phyloP scores from a whole-genome alignment of 2,113 vertebrate species.

The Eubucco bourcierii region DNA sequence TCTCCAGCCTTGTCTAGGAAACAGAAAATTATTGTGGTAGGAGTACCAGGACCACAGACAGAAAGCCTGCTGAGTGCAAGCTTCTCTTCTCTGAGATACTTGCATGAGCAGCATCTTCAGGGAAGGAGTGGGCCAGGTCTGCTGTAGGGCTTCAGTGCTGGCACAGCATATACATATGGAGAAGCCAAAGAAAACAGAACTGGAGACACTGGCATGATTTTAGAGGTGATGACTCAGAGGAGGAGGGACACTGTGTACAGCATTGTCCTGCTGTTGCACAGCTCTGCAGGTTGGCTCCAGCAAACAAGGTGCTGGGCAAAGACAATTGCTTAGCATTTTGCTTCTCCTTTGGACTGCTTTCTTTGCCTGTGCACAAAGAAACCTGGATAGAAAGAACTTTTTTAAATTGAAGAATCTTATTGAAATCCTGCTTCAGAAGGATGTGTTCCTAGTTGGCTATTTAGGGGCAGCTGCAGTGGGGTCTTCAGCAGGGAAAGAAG shows the following conservation, averaged over 20 bases:
- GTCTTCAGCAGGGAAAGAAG: not conserved
- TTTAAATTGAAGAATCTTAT: not conserved
- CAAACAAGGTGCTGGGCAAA: not conserved
- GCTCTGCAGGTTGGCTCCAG: not conserved
- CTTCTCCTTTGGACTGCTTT: not conserved
- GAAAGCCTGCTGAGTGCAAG: not conserved
- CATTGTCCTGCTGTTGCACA: not conserved
- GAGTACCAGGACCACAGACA: not conserved
- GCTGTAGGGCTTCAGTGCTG: not conserved
- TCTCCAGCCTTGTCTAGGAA: not conserved
- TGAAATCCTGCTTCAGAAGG: not conserved
- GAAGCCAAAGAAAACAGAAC: not conserved
- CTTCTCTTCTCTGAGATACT: not conserved
- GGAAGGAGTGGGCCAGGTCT: not conserved
- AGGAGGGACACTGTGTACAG: fast-evolving
- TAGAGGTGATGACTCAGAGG: not conserved
- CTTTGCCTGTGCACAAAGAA: not conserved
- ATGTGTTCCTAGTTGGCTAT: fast-evolving
- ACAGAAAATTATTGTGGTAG: not conserved
- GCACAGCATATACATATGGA: fast-evolving
- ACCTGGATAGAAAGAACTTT: not conserved
- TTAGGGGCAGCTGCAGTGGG: fast-evolving
- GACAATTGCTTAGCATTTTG: not conserved
- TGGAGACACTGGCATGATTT: not conserved
- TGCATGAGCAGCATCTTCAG: not conserved